Evolutionary conservation across 2,888 invertebrate species (phyloP), one percentile per base, ranked within the genome.

Genomic region (Euplagia quadripunctaria): DNA sequence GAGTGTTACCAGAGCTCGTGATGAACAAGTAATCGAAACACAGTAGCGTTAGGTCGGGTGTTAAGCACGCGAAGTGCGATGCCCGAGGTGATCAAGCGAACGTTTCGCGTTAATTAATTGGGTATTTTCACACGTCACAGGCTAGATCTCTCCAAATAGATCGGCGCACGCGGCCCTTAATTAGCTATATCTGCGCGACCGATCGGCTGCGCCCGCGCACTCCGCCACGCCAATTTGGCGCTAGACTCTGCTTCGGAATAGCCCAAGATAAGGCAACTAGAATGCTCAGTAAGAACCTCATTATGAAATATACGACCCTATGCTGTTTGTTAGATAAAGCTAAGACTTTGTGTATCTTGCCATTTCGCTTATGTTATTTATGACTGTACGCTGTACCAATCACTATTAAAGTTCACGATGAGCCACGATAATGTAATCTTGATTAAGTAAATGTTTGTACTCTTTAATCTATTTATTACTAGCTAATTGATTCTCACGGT

Each of bases 121-220:
- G 96, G 91, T 95, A 94, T 96, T 96, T 96, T 96, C 96, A 96
- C 96, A 96, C 96, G 96, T 96, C 96, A 95, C 88, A 91, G 91
- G 92, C 91, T 91, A 94, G 94, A 96, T 96, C 96, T 94, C 89
- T 91, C 94, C 94, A 94, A 96, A 94, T 95, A 95, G 96, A 96
- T 96, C 95, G 93, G 92, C 90, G 91, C 90, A 89, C 90, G 90
- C 88, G 94, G 92, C 90, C 94, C 94, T 95, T 96, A 94, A 96
- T 96, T 96, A 96, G 94, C 92, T 91, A 90, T 95, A 96, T 96
- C 96, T 89, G 87, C 84, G 86, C 87, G 88, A 85, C 85, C 90
- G 91, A 95, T 95, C 95, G 89, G 88, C 89, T 88, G 93, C 93
- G 94, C 92, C 91, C 86, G 92, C 93, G 94, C 92, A 92, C 90